phyloP scores from a whole-genome alignment of 2,797 vertebrate species.

The Taenioides sp. region DNA sequence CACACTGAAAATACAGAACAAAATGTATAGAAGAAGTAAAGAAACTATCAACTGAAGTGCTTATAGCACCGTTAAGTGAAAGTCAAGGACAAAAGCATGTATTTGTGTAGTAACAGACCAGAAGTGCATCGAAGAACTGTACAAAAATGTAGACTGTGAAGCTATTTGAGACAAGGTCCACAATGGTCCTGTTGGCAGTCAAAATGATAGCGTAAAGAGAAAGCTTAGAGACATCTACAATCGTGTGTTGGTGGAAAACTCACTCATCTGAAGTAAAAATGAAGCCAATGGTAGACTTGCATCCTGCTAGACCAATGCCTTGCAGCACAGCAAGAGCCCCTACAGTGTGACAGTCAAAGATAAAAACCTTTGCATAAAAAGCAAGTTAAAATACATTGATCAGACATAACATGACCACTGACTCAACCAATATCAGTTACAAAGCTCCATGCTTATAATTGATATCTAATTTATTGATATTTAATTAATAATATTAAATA shows the following conservation, averaged over 20 bases:
- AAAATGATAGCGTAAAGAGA: conserved; percentile 7
- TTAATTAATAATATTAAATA: background rate
- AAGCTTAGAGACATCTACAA: conserved; percentile 2
- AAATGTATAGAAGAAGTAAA: background rate
- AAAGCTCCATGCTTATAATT: background rate
- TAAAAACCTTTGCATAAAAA: background rate
- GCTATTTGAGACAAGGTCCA: conserved; percentile 74
- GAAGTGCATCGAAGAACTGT: conserved; percentile 83
- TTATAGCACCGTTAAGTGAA: background rate
- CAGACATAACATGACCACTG: background rate
- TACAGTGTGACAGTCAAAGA: conserved; percentile 39
- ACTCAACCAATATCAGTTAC: background rate
- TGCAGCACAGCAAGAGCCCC: conserved; percentile 70
- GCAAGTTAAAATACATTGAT: background rate
- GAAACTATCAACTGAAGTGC: conserved; percentile 5
- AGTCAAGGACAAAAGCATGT: conserved; percentile 8
- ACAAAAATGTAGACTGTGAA: conserved; percentile 75
- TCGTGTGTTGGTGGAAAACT: conserved; percentile 63
- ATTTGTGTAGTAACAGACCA: conserved; percentile 69
- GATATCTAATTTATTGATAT: background rate
- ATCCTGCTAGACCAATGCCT: conserved; percentile 47
- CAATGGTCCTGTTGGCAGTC: conserved; percentile 76
- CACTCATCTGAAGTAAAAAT: conserved; percentile 87
- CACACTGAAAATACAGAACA: conserved; percentile 73
- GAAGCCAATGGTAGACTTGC: conserved; percentile 74